Conservation (phyloP, 2,797 vertebrate species). For the Glossophaga mutica region DNA sequence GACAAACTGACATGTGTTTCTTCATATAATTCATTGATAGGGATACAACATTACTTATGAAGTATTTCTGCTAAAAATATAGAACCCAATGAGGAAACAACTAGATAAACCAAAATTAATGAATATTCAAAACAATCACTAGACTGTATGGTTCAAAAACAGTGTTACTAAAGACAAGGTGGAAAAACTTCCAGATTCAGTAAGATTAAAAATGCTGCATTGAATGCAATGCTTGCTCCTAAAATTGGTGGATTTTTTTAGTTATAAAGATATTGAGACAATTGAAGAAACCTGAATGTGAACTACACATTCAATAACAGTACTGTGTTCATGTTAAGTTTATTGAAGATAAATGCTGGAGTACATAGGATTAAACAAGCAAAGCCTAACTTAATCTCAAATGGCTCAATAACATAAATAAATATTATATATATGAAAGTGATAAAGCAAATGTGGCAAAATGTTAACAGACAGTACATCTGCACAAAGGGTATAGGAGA, state of each 20-base stretch:
- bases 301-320: not conserved
- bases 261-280: not conserved
- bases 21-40: not conserved
- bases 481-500: not conserved
- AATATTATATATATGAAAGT: not conserved
- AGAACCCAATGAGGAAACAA: not conserved
- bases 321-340: not conserved
- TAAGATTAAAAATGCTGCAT: not conserved
- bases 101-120: not conserved
- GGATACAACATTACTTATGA: not conserved
- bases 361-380: not conserved
- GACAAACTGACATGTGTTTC: not conserved
- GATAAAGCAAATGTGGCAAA: not conserved
- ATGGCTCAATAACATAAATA: not conserved
- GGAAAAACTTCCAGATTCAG: not conserved
- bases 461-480: not conserved
- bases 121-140: not conserved
- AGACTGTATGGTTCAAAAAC: not conserved
- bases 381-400: conserved; percentile 1
- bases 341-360: not conserved
- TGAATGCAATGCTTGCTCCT: not conserved
- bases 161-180: not conserved
- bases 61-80: not conserved
- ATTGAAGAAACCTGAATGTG: not conserved
- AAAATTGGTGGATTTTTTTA: not conserved